Base-by-base conservation (phyloP, 2,113 vertebrate species). In the Crocuta crocuta region DNA sequence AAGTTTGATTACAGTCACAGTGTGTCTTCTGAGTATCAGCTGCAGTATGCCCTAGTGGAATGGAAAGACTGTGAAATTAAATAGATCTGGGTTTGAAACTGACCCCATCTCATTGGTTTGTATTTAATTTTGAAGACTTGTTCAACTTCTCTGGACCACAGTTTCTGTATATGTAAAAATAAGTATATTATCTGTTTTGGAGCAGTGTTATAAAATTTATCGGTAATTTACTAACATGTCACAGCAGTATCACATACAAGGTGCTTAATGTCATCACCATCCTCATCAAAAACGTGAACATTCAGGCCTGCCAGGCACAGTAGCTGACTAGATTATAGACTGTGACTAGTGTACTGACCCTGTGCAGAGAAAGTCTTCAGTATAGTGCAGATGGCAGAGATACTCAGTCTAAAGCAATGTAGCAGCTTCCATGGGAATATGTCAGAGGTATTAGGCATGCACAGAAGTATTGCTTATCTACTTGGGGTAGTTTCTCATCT, bases 161-260 rank as follows among this genome's bases (percentile, higher is more conserved):
- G n/a, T 76, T 89, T 84, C 28, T 55, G 2, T 65, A 11, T 73
- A 55, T 90, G 31, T 91, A 87, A 68, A 68, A 88, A 23, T 87
- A 78, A 88, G 28, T 33, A 17, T 78, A 45, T 65, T 83, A 24
- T 3, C 23, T 33, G 24, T 53, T 86, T 80, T 70, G 23, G 45
- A 58, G 21, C 23, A 68, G 43, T 53, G 7, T 63, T 78, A 15
- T 71, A 88, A 91, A 78, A 53, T 45, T 76, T 84, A 76, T 45
- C 33, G n/a, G n/a, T 16, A 73, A 71, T 35, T 74, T 81, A 48
- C 48, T 33, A 85, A n/a, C 71, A n/a, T 35, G 7, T 31, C 48
- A 53, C 61, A 78, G 68, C 82, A 83, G 43, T 65, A 61, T 63
- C 33, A 43, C 33, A 45, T 68, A n/a, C 21, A 90, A 74, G 35